phyloP scores from a whole-genome alignment of 2,113 vertebrate genomes.

The Zapornia atra region DNA sequence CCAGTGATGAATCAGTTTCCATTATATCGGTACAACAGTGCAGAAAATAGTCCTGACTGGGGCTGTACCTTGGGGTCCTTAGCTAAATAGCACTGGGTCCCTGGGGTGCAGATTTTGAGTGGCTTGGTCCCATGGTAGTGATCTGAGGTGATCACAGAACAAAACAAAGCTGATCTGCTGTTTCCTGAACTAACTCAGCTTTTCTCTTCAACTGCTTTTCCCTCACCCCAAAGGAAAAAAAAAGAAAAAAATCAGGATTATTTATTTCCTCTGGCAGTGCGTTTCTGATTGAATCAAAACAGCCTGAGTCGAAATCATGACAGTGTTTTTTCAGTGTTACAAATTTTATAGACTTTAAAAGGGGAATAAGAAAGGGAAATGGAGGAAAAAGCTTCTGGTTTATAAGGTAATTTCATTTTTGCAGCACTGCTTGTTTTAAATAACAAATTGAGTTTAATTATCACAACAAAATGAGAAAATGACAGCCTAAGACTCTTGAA shows the following conservation, averaged over 20 bases:
- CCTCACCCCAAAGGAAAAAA: not conserved
- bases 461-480: not conserved
- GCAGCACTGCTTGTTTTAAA: not conserved
- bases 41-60: not conserved
- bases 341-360: not conserved
- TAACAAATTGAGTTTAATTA: not conserved
- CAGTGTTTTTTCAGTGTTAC: not conserved
- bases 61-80: not conserved
- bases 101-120: not conserved
- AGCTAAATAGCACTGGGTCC: not conserved
- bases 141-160: not conserved
- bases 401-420: not conserved
- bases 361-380: not conserved
- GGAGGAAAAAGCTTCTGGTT: not conserved
- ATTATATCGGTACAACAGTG: not conserved
- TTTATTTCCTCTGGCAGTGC: not conserved
- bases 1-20: not conserved
- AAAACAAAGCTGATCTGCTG: not conserved
- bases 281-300: not conserved
- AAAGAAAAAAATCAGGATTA: not conserved
- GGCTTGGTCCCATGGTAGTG: accelerated
- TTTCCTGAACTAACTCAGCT: not conserved
- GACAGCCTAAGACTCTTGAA: not conserved
- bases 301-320: not conserved
- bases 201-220: not conserved